phyloP scores from a whole-genome alignment of 2,888 invertebrate genomes.

The Xestobium rufovillosum region DNA sequence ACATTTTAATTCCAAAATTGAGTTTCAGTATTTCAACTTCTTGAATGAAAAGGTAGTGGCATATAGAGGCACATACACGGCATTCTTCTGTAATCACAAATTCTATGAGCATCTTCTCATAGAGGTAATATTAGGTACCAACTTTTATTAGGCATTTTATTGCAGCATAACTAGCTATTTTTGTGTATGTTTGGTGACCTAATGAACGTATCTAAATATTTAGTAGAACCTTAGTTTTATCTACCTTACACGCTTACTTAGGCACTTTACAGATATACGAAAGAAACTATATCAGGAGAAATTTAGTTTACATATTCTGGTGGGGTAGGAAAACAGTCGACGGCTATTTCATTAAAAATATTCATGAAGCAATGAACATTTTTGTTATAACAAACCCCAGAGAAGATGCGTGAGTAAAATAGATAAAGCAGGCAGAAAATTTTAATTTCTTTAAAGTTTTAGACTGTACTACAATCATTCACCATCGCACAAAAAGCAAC shows the following conservation, averaged over 20 bases:
- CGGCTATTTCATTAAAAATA: slow-evolving; percentile 45
- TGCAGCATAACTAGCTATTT: no score
- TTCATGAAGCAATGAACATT: slow-evolving; percentile 52
- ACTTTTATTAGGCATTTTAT: no score
- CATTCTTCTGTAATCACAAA: slow-evolving; percentile 49
- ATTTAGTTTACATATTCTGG: slow-evolving; percentile 59
- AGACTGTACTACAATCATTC: slow-evolving; percentile 69
- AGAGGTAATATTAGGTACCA: no score
- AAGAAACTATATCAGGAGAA: slow-evolving; percentile 53
- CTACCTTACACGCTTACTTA: no score
- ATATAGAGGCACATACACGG: slow-evolving; percentile 45
- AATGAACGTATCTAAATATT: no score
- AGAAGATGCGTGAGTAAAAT: slow-evolving; percentile 48
- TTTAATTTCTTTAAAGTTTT: slow-evolving; percentile 44
- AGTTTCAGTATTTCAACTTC: slow-evolving; percentile 48
- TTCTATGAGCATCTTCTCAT: slow-evolving; percentile 50
- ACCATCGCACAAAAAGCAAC: slow-evolving; percentile 50
- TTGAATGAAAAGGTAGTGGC: slow-evolving; percentile 46
- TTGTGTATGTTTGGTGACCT: no score
- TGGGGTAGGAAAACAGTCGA: slow-evolving; percentile 53
- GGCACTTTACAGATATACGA: slow-evolving; percentile 41
- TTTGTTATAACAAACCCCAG: slow-evolving; percentile 60
- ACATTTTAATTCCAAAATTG: slow-evolving; percentile 1
- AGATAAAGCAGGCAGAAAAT: background rate
- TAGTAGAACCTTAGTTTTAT: no score